A percentile compares a stretch with the other conserved stretches of the same genome.
Conservation (phyloP, 2,888 invertebrate species). For the Ichneumon xanthorius region DNA sequence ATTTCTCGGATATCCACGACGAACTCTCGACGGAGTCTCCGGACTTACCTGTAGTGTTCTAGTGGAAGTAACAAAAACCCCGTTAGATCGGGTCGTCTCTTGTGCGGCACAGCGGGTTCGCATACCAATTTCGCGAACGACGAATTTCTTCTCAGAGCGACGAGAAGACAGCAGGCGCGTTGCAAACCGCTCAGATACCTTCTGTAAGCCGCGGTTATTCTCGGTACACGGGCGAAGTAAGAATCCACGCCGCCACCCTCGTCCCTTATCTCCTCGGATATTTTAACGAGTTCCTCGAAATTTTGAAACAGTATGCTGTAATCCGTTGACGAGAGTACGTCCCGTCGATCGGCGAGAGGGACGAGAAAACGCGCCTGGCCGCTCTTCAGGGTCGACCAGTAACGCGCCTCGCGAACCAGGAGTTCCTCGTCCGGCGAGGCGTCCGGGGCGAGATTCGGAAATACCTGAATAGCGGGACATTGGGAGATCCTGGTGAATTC, state of each 20-base stretch:
- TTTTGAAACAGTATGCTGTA: constrained; percentile 94
- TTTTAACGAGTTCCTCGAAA: constrained; percentile 91
- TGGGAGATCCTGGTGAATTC: constrained; percentile 62
- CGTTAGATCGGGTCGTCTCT: constrained; percentile 92
- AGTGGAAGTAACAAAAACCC: constrained; percentile 93
- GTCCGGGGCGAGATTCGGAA: constrained; percentile 84
- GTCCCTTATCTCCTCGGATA: constrained; percentile 93
- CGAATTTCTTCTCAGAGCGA: constrained; percentile 87
- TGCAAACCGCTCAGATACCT: constrained; percentile 94
- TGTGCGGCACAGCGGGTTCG: constrained; percentile 92
- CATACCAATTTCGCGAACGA: constrained; percentile 93
- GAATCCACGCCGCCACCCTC: constrained; percentile 88
- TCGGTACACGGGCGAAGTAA: constrained; percentile 90
- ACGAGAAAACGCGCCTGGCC: constrained; percentile 92
- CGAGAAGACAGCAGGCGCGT: constrained; percentile 93
- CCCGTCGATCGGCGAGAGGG: constrained; percentile 91
- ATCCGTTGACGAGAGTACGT: constrained; percentile 91
- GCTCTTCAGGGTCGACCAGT: constrained; percentile 91
- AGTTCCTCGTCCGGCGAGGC: constrained; percentile 91
- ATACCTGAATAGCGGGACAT: constrained; percentile 75
- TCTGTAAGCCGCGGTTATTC: constrained; percentile 92
- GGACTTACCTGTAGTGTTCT: constrained; percentile 89
- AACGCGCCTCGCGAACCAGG: constrained; percentile 92
- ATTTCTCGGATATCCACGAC: neutral
- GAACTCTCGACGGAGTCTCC: neutral